Base-by-base conservation (phyloP, 2,888 invertebrate species). In the Sarcophaga rosellei region DNA sequence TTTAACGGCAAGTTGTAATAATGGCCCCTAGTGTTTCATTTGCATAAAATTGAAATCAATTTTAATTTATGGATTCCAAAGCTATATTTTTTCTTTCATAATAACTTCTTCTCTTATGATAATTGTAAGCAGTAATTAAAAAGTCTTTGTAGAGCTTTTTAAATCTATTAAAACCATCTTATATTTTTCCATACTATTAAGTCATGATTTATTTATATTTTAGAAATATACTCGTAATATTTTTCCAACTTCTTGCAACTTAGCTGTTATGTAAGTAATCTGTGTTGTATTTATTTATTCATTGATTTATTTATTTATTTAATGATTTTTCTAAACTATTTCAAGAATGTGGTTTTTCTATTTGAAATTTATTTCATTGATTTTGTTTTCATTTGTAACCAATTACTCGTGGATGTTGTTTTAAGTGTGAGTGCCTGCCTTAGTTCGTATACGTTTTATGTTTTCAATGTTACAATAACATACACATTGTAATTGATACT, bases 281-380 rank as follows among this genome's bases (percentile, higher is more conserved):
- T 25, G 10, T 53, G 45, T 44, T 59, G n/a, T 57, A 73, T 80
- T 73, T 80, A 73, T 73, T 72, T 25, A 25, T 44, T 44, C 21
- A 53, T 17, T 35, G 35, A 61, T 35, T 21, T 59, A 35, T 21
- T 68, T 61, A 23, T 53, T 70, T 23, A 23, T 70, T 53, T 25
- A 57, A 25, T 25, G 12, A 59, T 20, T 65, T 23, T 59, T 4
- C 57, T 47, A 44, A 81, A 70, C 17, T 70, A 81, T 81, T 76
- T 76, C 15, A 81, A 70, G 47, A 81, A 81, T 81, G 69, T 59
- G 62, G 81, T 75, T 75, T 35, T 10, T 75, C 15, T 44, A 17
- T 78, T 68, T 47, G 23, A 17, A 35, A 17, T 35, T 68, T 5
- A 15, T 61, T 69, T 74, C 10, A 25, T 57, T 25, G 35, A 11